Conservation (phyloP, 2,797 vertebrate genomes). For the Alauda arvensis region DNA sequence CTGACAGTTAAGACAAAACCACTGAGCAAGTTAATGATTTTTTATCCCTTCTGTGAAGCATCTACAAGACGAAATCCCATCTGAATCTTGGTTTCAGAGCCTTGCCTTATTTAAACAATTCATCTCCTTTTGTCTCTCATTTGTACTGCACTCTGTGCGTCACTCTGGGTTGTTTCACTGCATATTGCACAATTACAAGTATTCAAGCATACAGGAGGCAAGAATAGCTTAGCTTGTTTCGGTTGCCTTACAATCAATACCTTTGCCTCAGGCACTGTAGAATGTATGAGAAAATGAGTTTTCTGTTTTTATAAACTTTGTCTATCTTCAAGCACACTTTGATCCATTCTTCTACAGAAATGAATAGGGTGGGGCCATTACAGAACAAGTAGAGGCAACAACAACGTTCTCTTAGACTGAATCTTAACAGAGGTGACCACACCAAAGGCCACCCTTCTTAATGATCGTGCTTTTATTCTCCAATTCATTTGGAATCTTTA, state of each 20-base stretch:
- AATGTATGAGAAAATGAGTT: slow-evolving; percentile 45
- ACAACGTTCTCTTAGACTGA: slow-evolving; percentile 15
- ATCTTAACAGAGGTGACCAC: slow-evolving; percentile 41
- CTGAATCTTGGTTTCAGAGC: neutral
- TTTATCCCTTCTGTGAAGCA: neutral
- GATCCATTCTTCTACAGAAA: slow-evolving; percentile 58
- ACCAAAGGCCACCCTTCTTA: slow-evolving; percentile 32
- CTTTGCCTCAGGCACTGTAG: slow-evolving; percentile 28
- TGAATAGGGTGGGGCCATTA: slow-evolving; percentile 32
- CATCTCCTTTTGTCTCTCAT: neutral
- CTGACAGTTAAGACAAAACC: slow-evolving; percentile 19
- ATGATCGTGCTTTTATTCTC: neutral
- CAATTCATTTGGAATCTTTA: neutral
- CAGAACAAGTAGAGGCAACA: slow-evolving; percentile 42
- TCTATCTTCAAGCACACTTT: slow-evolving; percentile 59
- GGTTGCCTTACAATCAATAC: slow-evolving; percentile 64
- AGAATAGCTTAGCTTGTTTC: slow-evolving; percentile 39
- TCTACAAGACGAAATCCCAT: neutral
- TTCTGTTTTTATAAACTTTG: slow-evolving; percentile 60
- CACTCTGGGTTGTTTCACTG: slow-evolving; percentile 5
- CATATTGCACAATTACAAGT: slow-evolving; percentile 18
- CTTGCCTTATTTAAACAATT: slow-evolving; percentile 37
- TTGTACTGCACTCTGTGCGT: neutral
- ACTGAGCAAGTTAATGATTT: slow-evolving; percentile 2
- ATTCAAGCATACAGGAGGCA: slow-evolving; percentile 11